Percentiles rank a stretch among this genome's conserved stretches.
phyloP scores from a whole-genome alignment of 2,888 invertebrate species.

The Candidula unifasciata region DNA sequence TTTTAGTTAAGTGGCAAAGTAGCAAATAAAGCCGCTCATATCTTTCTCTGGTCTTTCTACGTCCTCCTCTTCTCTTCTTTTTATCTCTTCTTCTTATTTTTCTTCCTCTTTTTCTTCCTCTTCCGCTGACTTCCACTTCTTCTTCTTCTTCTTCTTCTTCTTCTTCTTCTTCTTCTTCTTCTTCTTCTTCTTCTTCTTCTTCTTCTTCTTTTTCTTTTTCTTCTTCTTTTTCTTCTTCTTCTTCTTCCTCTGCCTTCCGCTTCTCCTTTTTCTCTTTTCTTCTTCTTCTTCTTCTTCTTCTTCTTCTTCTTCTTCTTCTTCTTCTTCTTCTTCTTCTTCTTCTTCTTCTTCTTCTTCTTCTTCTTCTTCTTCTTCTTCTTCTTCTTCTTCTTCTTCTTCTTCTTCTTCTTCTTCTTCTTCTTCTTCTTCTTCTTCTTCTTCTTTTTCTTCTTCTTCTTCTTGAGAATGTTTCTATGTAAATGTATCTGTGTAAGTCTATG shows the following conservation, averaged over 20 bases:
- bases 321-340: neutral
- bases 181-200: too few relatives aligned
- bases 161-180: neutral
- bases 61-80: neutral
- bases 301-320: neutral
- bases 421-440: neutral
- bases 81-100: too few relatives aligned
- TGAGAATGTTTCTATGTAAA: neutral
- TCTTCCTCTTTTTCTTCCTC: neutral
- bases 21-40: too few relatives aligned
- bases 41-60: neutral
- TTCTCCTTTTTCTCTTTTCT: too few relatives aligned
- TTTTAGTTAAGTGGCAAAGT: too few relatives aligned
- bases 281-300: too few relatives aligned
- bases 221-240: neutral
- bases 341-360: neutral
- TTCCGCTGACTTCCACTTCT: neutral
- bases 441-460: neutral
- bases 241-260: too few relatives aligned
- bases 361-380: slow-evolving; percentile 3
- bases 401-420: slow-evolving; percentile 19
- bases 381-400: slow-evolving; percentile 8
- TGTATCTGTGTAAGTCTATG: too few relatives aligned
- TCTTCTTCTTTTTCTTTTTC: neutral
- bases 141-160: neutral